A percentile compares a stretch with the other conserved stretches of the same genome.
Evolutionary conservation across 1,140 invertebrate species (phyloP).

Genomic region (Euwallacea similis): DNA sequence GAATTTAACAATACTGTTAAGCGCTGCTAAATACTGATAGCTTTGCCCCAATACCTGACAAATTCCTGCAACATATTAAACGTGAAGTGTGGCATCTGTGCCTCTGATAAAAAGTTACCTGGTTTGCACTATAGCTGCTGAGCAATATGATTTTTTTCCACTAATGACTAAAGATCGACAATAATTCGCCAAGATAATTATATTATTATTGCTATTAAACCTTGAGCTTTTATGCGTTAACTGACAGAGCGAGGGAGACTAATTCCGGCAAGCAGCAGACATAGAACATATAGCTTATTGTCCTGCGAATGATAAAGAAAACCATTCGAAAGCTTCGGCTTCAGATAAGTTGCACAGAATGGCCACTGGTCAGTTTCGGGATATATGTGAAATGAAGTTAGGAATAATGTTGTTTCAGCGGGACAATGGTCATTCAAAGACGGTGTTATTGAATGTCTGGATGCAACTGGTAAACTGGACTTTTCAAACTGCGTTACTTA

Average conservation of each 20-base stretch:
- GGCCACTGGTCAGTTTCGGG: conserved; percentile 31
- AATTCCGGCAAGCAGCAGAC: conserved; percentile 14
- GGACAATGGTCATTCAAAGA: conserved; percentile 33
- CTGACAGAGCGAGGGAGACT: conserved; percentile 6
- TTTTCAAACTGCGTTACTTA: conserved; percentile 1
- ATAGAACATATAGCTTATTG: not conserved
- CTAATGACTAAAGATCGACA: no score
- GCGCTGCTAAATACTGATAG: no score
- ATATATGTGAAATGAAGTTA: conserved; percentile 31
- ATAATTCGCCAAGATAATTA: no score
- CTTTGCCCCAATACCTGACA: no score
- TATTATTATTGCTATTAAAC: not conserved
- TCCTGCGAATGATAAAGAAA: conserved; percentile 31
- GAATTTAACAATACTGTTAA: no score
- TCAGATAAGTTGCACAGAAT: conserved; percentile 31
- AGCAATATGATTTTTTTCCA: no score
- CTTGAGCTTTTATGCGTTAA: conserved; percentile 1
- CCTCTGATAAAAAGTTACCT: no score
- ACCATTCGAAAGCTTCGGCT: conserved; percentile 29
- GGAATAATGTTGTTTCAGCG: conserved; percentile 30
- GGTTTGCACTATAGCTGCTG: no score
- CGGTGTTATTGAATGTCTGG: conserved; percentile 14
- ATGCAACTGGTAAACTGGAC: conserved; percentile 23
- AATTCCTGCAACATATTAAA: no score
- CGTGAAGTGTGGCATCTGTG: no score